Evolutionary conservation across 1,140 invertebrate species (phyloP), one percentile per base, ranked within the genome.

Genomic region (Conus betulinus): DNA sequence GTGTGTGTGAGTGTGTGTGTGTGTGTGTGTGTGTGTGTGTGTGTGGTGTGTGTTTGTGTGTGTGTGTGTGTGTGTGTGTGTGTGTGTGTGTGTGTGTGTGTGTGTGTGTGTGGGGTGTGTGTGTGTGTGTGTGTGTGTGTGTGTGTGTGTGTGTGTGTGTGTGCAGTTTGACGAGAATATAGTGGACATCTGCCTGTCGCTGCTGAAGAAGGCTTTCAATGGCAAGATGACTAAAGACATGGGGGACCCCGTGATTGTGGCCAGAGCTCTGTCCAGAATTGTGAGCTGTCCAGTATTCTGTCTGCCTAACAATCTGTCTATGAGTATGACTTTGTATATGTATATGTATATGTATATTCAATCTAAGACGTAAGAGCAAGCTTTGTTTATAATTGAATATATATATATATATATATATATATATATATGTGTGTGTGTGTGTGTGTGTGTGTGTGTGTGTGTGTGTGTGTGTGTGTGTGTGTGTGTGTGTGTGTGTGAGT

Each of bases 181-280:
- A 76, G 60, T 90, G 57, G 25, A 88, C 5, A 79, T 78, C 23
- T 74, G 67, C 53, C 78, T 90, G 15, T 55, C 74, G 23, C 27
- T 90, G 1, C 55, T 90, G 57, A 52, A 57, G 53, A 88, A 79
- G 60, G 84, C 84, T 6, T 90, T 90, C 60, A 84, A 78, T 27
- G 88, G 71, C 71, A 83, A 84, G 81, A 76, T 87, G 57, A 74
- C 82, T 5, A 76, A 76, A n/a, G 25, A 25, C 1, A 23, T 23
- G 71, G 71, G 71, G n/a, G 20, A n/a, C 23, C 25, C 25, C 13
- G 20, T 25, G 20, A 20, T 76, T 8, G 20, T 76, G 71, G 8
- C 71, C 13, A 8, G 25, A 13, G 20, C 20, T 23, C 23, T 23
- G 20, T 76, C 25, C 25, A 25, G 20, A 23, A 76, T 76, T 76